phyloP scores from a whole-genome alignment of 2,797 vertebrate genomes.

The Pangasius krempfi region DNA sequence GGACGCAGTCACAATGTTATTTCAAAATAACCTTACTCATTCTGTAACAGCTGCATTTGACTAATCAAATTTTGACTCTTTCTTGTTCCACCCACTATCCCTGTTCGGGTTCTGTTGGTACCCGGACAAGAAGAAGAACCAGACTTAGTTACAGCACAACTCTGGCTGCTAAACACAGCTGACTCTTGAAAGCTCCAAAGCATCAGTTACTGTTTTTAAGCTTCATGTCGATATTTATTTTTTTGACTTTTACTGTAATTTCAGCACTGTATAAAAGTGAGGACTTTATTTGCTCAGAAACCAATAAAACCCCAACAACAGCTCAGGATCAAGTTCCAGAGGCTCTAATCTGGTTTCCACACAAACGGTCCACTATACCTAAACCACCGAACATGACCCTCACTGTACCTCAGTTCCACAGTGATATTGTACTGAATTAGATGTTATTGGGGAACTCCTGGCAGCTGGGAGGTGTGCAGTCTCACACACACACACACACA shows the following conservation, averaged over 20 bases:
- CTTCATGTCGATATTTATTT: not conserved
- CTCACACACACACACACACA: not conserved
- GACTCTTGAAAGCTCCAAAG: not conserved
- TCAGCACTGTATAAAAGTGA: not conserved
- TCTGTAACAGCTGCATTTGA: not conserved
- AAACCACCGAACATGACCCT: not conserved
- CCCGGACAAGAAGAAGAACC: not conserved
- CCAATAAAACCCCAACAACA: constrained; percentile 21
- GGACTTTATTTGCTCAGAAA: constrained; percentile 14
- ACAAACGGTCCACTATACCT: not conserved
- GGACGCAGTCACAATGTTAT: not conserved
- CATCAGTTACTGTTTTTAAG: not conserved
- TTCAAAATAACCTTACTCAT: not conserved
- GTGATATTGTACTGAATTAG: constrained; percentile 9
- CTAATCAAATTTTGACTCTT: not conserved
- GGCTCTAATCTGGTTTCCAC: constrained; percentile 11
- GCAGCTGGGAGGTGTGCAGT: not conserved
- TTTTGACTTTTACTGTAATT: not conserved
- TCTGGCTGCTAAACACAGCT: not conserved
- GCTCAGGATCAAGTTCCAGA: not conserved
- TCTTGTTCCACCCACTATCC: not conserved
- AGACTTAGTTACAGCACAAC: not conserved
- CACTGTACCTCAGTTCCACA: not conserved
- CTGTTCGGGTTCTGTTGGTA: not conserved
- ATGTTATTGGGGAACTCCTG: constrained; percentile 13